Percentiles rank a stretch among this genome's conserved stretches.
phyloP scores from a whole-genome alignment of 2,113 vertebrate genomes.

The Crotalus horridus region DNA sequence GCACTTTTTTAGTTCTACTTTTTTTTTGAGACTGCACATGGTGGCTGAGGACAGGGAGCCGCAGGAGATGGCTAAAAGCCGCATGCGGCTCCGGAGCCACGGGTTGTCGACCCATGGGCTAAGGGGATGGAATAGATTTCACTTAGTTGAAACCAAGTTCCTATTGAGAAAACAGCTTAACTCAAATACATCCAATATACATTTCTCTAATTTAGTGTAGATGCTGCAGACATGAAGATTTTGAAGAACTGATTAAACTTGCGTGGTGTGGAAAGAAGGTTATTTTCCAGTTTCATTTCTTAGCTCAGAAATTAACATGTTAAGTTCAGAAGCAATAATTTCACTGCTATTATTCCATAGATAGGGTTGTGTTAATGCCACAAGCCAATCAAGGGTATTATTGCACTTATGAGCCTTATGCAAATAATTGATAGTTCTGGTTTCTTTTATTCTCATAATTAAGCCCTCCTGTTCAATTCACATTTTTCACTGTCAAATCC shows the following conservation, averaged over 20 bases:
- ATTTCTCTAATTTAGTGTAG: not conserved
- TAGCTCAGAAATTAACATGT: not conserved
- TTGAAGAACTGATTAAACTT: not conserved
- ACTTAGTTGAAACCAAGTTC: not conserved
- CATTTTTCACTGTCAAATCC: constrained; percentile 23
- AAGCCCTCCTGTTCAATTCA: not conserved
- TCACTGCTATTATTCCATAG: not conserved
- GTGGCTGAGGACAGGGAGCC: too few relatives aligned
- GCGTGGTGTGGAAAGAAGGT: not conserved
- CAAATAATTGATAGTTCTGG: not conserved
- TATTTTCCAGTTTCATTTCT: constrained; percentile 1
- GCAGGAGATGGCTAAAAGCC: too few relatives aligned
- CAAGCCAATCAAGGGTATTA: not conserved
- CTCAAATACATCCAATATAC: not conserved
- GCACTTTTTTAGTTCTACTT: too few relatives aligned
- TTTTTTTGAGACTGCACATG: too few relatives aligned
- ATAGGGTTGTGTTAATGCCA: not conserved
- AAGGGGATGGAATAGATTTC: not conserved
- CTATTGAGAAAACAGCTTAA: not conserved
- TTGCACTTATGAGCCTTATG: not conserved
- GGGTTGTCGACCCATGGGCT: too few relatives aligned
- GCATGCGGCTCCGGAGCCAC: too few relatives aligned
- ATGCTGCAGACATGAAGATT: not conserved
- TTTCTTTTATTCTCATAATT: constrained; percentile 1
- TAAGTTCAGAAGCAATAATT: not conserved